Evolutionary conservation across 1,140 invertebrate species (phyloP).

Genomic region (Drosophila eugracilis): DNA sequence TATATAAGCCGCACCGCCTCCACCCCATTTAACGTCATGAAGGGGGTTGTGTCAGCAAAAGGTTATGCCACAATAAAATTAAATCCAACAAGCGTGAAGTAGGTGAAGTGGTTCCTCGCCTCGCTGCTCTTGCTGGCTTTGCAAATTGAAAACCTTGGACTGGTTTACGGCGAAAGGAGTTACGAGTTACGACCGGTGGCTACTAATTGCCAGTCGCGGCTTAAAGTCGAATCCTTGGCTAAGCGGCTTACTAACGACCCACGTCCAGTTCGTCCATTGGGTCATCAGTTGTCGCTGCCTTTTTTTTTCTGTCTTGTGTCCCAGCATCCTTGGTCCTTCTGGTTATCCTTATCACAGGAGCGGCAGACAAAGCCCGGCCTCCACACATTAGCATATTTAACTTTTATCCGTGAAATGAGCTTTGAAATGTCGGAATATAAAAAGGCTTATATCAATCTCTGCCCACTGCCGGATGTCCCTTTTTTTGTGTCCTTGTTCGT

Average conservation of each 20-base stretch:
- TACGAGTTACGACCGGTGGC: conserved; percentile 42
- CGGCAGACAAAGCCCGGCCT: conserved; percentile 36
- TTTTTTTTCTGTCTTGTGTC: not conserved
- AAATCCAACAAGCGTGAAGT: conserved; percentile 82
- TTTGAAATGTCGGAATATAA: conserved; percentile 79
- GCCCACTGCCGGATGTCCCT: conserved; percentile 62
- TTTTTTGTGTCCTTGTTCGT: conserved; percentile 28
- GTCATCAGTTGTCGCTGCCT: conserved; percentile 11
- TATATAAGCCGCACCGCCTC: conserved; percentile 12
- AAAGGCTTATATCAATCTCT: conserved; percentile 81
- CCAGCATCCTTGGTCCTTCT: not conserved
- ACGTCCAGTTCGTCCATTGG: conserved; percentile 47
- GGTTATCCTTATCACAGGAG: conserved; percentile 27
- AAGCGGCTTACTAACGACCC: conserved; percentile 43
- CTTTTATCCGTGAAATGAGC: conserved; percentile 73
- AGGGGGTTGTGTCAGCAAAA: conserved; percentile 60
- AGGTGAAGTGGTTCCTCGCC: conserved; percentile 61
- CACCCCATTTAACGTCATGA: conserved; percentile 16
- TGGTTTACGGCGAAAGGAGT: conserved; percentile 65
- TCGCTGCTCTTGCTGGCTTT: conserved; percentile 24
- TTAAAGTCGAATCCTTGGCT: conserved; percentile 42
- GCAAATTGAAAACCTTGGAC: conserved; percentile 78
- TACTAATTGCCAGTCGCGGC: conserved; percentile 62
- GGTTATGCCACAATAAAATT: conserved; percentile 83
- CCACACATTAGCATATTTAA: conserved; percentile 78